Evolutionary conservation across 2,797 vertebrate species (phyloP), one percentile per base, ranked within the genome.

Genomic region (Dendrocincla fuliginosa): DNA sequence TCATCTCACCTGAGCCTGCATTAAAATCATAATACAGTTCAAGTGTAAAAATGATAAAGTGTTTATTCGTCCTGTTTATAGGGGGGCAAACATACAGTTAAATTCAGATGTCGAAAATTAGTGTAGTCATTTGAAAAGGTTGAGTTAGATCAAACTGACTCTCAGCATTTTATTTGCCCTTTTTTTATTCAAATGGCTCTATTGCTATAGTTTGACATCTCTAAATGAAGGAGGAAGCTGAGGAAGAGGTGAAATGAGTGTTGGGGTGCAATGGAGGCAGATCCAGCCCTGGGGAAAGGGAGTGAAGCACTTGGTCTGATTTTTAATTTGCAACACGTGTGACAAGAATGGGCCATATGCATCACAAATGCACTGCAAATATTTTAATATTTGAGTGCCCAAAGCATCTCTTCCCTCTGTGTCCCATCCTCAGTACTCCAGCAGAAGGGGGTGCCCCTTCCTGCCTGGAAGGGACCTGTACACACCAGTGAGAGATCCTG

Each of bases 11-110:
- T 99, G 98, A 98, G 98, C 98, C 99, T 98, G 98, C 98, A 99
- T 99, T 98, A 98, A 99, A 99, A 99, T 99, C 99, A 99, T 99
- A 98, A 99, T 98, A 98, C 98, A 99, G 99, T 98, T 99, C 98
- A 99, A 99, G 98, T 99, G 99, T 99, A 99, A 99, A 99, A 99
- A 99, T 99, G 98, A 99, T 99, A 98, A 99, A 99, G 97, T 99
- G 99, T 99, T 99, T 99, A 98, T 99, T 99, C 98, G 98, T 98
- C 98, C 98, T 98, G 99, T 99, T 99, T 99, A 99, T 99, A 98
- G 98, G 98, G 98, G 98, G 97, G 98, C 97, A 97, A 98, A 98
- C 98, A 98, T 97, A 99, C 98, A 98, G 98, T 98, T 98, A 98
- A 98, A 98, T 98, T 98, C 96, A 86, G 89, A 96, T 94, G 96